These are phyloP conservation scores for Plagiodera versicolora DNA, from an alignment of 2,888 invertebrate genomes.

Conservation along the genomic window DNA sequence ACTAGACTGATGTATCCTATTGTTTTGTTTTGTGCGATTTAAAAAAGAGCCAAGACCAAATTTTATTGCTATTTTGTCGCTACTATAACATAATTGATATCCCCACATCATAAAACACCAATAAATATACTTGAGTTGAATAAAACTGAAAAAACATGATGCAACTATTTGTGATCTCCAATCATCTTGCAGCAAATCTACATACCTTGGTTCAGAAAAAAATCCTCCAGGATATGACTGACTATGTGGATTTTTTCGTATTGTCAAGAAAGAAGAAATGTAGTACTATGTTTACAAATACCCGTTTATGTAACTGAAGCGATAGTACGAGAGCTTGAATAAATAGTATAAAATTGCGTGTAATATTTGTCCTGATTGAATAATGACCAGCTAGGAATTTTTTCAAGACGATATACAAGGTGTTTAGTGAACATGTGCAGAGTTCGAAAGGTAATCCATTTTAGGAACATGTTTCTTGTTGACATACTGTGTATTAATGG, in stretches of 20 bases:
- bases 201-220: neutral
- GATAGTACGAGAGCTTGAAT: too few species aligned
- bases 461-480: too few species aligned
- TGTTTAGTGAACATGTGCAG: too few species aligned
- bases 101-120: neutral
- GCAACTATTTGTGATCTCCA: neutral
- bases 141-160: too few species aligned
- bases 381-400: too few species aligned
- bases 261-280: too few species aligned
- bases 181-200: neutral
- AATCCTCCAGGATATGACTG: neutral
- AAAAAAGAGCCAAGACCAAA: neutral
- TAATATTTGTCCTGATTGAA: too few species aligned
- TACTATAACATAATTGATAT: neutral
- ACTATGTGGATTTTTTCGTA: too few species aligned
- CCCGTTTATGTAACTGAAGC: neutral
- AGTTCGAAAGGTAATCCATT: too few species aligned
- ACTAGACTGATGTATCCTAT: neutral
- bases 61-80: neutral
- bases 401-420: too few species aligned
- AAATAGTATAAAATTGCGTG: too few species aligned
- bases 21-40: neutral
- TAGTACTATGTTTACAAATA: neutral
- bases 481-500: too few species aligned
- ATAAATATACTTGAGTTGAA: neutral